Base-by-base conservation (phyloP, 2,888 invertebrate genomes). In the Leptogaster cylindrica region DNA sequence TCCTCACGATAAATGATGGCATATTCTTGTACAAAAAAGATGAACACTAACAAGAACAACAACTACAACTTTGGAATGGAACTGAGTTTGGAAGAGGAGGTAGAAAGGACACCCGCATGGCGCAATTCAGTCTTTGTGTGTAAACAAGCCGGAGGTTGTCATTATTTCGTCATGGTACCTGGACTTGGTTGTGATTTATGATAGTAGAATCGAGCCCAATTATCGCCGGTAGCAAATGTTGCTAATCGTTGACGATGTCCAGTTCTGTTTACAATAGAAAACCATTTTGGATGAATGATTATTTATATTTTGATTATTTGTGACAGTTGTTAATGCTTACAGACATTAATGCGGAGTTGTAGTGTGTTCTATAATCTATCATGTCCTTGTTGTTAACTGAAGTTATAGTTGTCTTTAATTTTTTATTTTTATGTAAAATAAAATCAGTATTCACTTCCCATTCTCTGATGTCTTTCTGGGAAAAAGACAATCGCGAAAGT, bases 81-180 rank as follows among this genome's bases (percentile, higher is more conserved):
- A n/a, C n/a, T n/a, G n/a, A n/a, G n/a, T n/a, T n/a, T n/a, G n/a
- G n/a, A n/a, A n/a, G n/a, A n/a, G n/a, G n/a, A n/a, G n/a, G n/a
- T 25, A 12, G 1, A 1, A 20, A 39, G 55, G 36, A 55, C 55
- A 55, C 55, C 55, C 55, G 55, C 55, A 55, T 36, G 55, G 55
- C 36, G 23, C 39, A 55, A 55, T 55, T 39, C 55, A 55, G 2
- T 12, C 25, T 39, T 36, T 55, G 55, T 55, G 55, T 55, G 55
- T 55, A 55, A 55, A 55, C 55, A 55, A 55, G 55, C 23, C 39
- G 33, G 18, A 39, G 55, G 18, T 55, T 55, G 55, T 55, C 55
- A 55, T 55, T 55, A 55, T 55, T 55, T 55, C 55, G 55, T 55
- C 55, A 55, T 23, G 36, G 55, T 14, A 10, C 39, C 25, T 55